Base-by-base conservation (phyloP, 2,888 invertebrate genomes). In the Charanyca ferruginea region DNA sequence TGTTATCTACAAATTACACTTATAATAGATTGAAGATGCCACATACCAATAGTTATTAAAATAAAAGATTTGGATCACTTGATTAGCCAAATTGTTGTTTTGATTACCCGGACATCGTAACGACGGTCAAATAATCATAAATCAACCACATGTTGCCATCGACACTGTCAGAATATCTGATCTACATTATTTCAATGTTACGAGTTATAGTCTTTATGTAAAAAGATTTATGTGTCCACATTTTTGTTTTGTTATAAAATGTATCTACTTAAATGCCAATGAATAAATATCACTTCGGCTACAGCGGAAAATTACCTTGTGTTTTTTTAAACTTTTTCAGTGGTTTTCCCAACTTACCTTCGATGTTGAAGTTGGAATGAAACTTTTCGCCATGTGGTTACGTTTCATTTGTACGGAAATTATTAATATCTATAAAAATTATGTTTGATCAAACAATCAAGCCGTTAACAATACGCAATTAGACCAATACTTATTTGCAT, bases 171-270 rank as follows among this genome's bases (percentile, higher is more conserved):
- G 22, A 66, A 48, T 41, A 48, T 44, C 42, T 48, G 51, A 59
- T 71, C 66, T 59, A 38, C 38, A 38, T n/a, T 38, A 71, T 59
- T 51, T 55, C 44, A 61, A 48, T 44, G 23, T 25, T 71, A 64
- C 32, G 11, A 32, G 11, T 32, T 32, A 32, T 32, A 32, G 32
- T 11, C 9, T 41, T 38, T 23, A 38, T 45, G n/a, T 44, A 9
- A 47, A 13, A 55, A 54, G 58, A 60, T 69, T 73, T 69, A 69
- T 55, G 32, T 8, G 28, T 25, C 65, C 28, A 59, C 63, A 61
- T 75, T 59, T 54, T 49, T 63, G 22, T 51, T 42, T 23, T 25
- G n/a, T 41, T 35, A 22, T 38, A 16, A 16, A 5, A 28, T 28
- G 16, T 32, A 38, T 38, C 16, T 38, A 16, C 16, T 38, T 7